Percentiles rank a stretch among this genome's conserved stretches.
phyloP scores from a whole-genome alignment of 2,113 vertebrate species.

The Microtus ochrogaster region DNA sequence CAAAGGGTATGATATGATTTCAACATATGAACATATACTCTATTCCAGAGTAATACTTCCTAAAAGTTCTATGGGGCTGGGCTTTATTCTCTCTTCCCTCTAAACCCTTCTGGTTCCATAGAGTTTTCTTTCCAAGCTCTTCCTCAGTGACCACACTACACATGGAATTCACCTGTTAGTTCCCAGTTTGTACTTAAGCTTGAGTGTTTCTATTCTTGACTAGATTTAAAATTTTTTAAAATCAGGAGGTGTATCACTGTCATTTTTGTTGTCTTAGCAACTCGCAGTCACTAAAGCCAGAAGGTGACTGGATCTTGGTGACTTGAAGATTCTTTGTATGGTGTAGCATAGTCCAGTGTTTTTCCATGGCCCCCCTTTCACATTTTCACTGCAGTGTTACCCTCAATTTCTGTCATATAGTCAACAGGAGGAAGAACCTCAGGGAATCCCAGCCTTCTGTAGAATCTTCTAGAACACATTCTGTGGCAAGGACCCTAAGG shows the following conservation, averaged over 20 bases:
- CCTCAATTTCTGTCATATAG: not conserved
- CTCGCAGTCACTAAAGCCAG: not conserved
- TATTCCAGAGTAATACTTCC: not conserved
- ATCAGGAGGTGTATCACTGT: not conserved
- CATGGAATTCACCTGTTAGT: too few species aligned
- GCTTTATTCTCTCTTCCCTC: not conserved
- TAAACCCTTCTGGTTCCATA: not conserved
- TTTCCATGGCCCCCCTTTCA: not conserved
- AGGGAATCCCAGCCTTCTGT: not conserved
- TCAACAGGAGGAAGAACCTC: not conserved
- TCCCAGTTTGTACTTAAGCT: not conserved
- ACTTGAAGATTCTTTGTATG: not conserved
- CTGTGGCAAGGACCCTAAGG: not conserved
- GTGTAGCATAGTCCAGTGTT: not conserved
- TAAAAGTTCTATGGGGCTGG: not conserved
- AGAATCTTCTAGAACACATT: not conserved
- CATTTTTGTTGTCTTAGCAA: not conserved
- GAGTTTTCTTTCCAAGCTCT: not conserved
- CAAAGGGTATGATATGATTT: not conserved
- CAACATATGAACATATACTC: not conserved
- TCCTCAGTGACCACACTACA: not conserved
- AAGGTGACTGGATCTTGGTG: not conserved
- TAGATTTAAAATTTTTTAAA: not conserved
- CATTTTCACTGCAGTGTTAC: not conserved
- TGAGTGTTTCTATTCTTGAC: not conserved